Evolutionary conservation across 2,888 invertebrate genomes (phyloP).

Genomic region (Sylvicola fuscatus): DNA sequence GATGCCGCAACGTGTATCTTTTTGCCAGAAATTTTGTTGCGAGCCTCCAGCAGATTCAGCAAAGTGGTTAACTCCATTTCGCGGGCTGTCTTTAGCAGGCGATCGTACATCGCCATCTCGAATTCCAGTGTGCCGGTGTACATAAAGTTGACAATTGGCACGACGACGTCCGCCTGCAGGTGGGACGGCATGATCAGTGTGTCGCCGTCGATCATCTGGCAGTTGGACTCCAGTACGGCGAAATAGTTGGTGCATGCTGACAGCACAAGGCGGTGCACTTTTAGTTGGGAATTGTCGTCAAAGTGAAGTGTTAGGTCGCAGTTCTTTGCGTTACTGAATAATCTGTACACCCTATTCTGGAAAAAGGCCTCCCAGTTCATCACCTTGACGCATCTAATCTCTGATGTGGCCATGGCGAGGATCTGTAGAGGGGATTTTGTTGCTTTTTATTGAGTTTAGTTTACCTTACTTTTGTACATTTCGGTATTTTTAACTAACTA

Average conservation of each 20-base stretch:
- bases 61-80: conserved; percentile 72
- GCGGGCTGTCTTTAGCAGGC: conserved; percentile 55
- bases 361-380: too few species aligned
- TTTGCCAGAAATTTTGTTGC: too few species aligned
- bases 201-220: conserved; percentile 46
- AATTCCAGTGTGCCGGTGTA: conserved; percentile 76
- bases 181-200: conserved; percentile 56
- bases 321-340: too few species aligned
- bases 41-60: conserved; percentile 59
- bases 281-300: conserved; percentile 52
- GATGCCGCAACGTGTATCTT: too few species aligned
- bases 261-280: conserved; percentile 61
- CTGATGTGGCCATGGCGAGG: too few species aligned
- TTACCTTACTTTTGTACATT: too few species aligned
- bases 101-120: conserved; percentile 48
- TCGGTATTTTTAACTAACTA: too few species aligned
- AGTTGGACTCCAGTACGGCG: conserved; percentile 49
- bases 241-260: conserved; percentile 80
- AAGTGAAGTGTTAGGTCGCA: conserved; percentile 70
- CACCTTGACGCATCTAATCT: too few species aligned
- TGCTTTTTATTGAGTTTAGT: too few species aligned
- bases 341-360: too few species aligned
- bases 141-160: conserved; percentile 62
- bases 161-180: conserved; percentile 55
- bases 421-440: too few species aligned